phyloP scores from a whole-genome alignment of 2,797 vertebrate genomes.

The Coendou prehensilis region DNA sequence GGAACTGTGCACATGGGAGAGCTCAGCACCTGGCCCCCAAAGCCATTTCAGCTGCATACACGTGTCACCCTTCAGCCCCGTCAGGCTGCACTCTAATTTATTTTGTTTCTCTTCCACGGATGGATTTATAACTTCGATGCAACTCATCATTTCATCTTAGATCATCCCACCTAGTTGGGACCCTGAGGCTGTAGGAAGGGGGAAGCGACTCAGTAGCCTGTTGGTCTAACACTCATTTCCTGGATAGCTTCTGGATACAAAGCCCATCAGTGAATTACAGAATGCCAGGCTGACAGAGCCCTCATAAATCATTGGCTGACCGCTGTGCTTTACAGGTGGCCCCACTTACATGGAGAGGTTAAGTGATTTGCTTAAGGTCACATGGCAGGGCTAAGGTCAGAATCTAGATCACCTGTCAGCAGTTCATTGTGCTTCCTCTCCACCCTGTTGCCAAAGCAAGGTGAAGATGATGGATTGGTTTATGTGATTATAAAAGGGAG shows the following conservation, averaged over 20 bases:
- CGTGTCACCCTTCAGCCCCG: neutral
- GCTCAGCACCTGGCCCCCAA: neutral
- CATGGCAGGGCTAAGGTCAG: constrained; percentile 30
- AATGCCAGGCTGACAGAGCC: neutral
- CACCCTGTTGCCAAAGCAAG: neutral
- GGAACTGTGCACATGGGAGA: neutral
- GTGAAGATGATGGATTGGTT: neutral
- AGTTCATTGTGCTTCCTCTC: neutral
- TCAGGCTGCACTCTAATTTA: neutral
- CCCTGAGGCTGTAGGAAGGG: neutral
- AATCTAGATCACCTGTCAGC: neutral
- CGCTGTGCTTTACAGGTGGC: neutral
- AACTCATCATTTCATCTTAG: neutral
- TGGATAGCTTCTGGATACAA: neutral
- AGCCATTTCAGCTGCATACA: neutral
- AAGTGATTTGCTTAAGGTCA: constrained; percentile 57
- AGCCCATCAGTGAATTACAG: neutral
- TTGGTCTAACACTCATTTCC: neutral
- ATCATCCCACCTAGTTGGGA: neutral
- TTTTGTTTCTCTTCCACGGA: neutral
- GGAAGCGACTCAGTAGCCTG: neutral
- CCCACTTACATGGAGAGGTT: constrained; percentile 15
- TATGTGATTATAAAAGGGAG: neutral
- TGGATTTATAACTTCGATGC: neutral
- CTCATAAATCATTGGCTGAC: constrained; percentile 36